Percentiles rank a stretch among this genome's conserved stretches.
Conservation (phyloP, 2,888 invertebrate species). For the Tanytarsus gracilentus region DNA sequence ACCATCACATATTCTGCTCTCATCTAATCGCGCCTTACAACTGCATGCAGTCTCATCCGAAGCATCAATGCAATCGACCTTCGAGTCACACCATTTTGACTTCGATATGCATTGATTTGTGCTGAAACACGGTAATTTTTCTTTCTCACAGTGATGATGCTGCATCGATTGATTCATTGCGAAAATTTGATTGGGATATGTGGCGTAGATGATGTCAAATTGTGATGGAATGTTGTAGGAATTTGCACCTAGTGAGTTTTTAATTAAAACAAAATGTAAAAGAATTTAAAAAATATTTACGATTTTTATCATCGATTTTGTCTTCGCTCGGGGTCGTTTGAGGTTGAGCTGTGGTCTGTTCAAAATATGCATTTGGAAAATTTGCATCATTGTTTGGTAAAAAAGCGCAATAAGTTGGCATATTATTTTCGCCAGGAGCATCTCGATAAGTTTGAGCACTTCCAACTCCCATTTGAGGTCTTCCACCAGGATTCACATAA, state of each 20-base stretch:
- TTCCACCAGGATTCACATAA: background rate
- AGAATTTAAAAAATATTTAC: background rate
- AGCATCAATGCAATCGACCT: slow-evolving; percentile 63
- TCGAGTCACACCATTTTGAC: slow-evolving; percentile 60
- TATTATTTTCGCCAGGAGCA: background rate
- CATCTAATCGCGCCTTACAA: slow-evolving; percentile 60
- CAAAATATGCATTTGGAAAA: slow-evolving; percentile 5
- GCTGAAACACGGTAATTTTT: slow-evolving; percentile 37
- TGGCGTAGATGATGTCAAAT: slow-evolving; percentile 40
- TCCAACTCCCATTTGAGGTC: background rate
- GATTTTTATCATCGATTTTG: background rate
- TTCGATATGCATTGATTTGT: slow-evolving; percentile 48
- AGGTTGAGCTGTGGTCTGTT: background rate
- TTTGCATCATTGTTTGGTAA: background rate
- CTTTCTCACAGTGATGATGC: slow-evolving; percentile 33
- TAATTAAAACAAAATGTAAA: background rate
- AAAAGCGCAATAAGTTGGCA: slow-evolving; percentile 10
- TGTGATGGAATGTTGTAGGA: slow-evolving; percentile 22
- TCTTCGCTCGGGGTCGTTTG: background rate
- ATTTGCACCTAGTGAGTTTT: too few relatives aligned
- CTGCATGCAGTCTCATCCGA: slow-evolving; percentile 69
- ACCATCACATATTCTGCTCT: slow-evolving; percentile 64
- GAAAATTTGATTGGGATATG: slow-evolving; percentile 35
- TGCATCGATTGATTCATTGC: slow-evolving; percentile 14
- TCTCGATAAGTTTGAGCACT: background rate